Evolutionary conservation across 1,140 invertebrate species (phyloP), one percentile per base, ranked within the genome.

Genomic region (Propsilocerus akamusi): DNA sequence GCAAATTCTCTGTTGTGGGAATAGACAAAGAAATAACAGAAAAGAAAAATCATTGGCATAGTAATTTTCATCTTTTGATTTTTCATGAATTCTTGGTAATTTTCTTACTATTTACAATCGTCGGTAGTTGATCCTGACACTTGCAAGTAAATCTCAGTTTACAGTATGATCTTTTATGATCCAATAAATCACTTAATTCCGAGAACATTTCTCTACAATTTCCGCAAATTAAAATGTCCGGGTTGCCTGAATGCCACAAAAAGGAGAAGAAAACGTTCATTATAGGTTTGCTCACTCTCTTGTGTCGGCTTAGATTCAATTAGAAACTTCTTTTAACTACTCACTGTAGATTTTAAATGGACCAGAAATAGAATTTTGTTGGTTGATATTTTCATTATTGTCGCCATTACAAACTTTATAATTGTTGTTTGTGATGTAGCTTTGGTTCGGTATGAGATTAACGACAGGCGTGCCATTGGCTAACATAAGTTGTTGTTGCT

Each of bases 161-260:
- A 68, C 85, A 89, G 66, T 85, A 84, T 55, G 76, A 77, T 63
- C 84, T 82, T 68, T 89, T 89, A 71, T 90, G 86, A 59, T 88
- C 83, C 55, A 88, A 74, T 57, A 90, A 72, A 58, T 86, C 83
- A 59, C 81, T 77, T 26, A 90, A 71, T 56, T 84, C 83, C 47
- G 77, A 77, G 66, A 88, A 89, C 67, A 83, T 77, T 68, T 86
- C 81, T 57, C 85, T 73, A 66, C 86, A 90, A 66, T 86, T 87
- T 53, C 86, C 86, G 66, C 86, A 90, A 59, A 90, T 89, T 62
- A 90, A 71, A 61, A 88, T 85, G 65, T 90, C 86, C 55, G 81
- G 81, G 68, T 83, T 85, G 69, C 80, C 83, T 86, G 68, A 54
- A 32, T 23, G 22, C 17, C 32, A 37, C n/a, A 30, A 50, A 49